Evolutionary conservation across 2,797 vertebrate species (phyloP), one percentile per base, ranked within the genome.

Genomic region (Sebastes cheni): DNA sequence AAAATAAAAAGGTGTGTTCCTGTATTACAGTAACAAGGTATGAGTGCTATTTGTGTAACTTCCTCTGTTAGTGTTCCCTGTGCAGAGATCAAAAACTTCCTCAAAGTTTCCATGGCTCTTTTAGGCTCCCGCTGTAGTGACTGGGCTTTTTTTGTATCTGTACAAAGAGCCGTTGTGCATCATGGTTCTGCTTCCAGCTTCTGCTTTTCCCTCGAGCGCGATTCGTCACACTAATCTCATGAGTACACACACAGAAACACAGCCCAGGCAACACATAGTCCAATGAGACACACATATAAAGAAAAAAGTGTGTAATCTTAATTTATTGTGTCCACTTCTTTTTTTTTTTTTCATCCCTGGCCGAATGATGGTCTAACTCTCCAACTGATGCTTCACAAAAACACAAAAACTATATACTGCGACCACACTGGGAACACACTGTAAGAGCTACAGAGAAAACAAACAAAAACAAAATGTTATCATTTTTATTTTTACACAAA

Each of bases 161-260:
- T 55, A 62, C 39, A 61, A 46, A 70, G 14, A 84, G 32, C 59
- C 5, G 6, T 61, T 62, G 11, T 16, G 36, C 30, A 55, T 39
- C 2, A 42, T 64, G 54, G 68, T 88, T 77, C 75, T 65, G 55
- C 55, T 79, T 81, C 58, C 39, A 83, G n/a, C 67, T 85, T 86
- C 81, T 77, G 55, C 71, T 87, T 86, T 71, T 77, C 9, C 67
- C 65, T 69, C 55, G 14, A 76, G 67, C 62, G 30, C 1, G 0
- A 73, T 87, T 76, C 6, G 34, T 87, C 77, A 87, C 50, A 50
- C 80, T 32, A 62, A 65, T 66, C 59, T 82, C 74, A 71, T 56
- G 52, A 65, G 58, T 32, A 10, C 42, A 80, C 55, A 54, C 56
- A 66, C 46, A 23, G 2, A 36, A 13, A 12, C 29, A 36, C 42